Evolutionary conservation across 2,888 invertebrate species (phyloP), one percentile per base, ranked within the genome.

Genomic region (Napeogenes sylphis): DNA sequence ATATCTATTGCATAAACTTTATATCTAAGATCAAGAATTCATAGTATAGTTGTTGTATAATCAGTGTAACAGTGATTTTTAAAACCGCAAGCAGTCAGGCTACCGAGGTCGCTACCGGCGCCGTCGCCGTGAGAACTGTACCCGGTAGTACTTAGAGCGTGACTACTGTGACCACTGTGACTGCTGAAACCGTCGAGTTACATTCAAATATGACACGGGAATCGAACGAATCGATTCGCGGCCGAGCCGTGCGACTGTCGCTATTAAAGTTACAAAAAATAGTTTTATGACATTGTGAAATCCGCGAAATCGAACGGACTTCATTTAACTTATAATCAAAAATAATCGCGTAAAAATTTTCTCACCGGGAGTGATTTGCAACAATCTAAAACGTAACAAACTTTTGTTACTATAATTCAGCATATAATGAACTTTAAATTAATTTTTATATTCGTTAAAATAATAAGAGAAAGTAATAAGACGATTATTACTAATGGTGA

Each of bases 191-290:
- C 75, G 69, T 69, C 65, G 71, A 35, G 35, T 66, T 76, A 76
- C 80, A 83, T 82, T 81, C 65, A 80, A 85, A 83, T 79, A 71
- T 76, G 79, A 80, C 82, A 84, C 82, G 85, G 83, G 79, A 81
- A 79, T 82, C 79, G 66, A 75, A 73, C 73, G 79, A 86, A 86
- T 87, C 83, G 84, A 87, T 88, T 88, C 80, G 78, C 78, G 76
- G 75, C 74, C 76, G 79, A 69, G 72, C 75, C 69, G 71, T 71
- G 76, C 81, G 79, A 81, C 80, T 77, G 79, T 76, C 71, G 68
- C 64, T 63, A 55, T 59, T 70, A 71, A 73, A 68, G 55, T 68
- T 64, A 68, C 70, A 71, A 70, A 68, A 70, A 73, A 71, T 70
- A 61, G 57, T 63, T 68, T 67, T 59, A 62, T 63, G 60, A 66